phyloP scores from a whole-genome alignment of 2,888 invertebrate species.

The Argyresthia goedartella region DNA sequence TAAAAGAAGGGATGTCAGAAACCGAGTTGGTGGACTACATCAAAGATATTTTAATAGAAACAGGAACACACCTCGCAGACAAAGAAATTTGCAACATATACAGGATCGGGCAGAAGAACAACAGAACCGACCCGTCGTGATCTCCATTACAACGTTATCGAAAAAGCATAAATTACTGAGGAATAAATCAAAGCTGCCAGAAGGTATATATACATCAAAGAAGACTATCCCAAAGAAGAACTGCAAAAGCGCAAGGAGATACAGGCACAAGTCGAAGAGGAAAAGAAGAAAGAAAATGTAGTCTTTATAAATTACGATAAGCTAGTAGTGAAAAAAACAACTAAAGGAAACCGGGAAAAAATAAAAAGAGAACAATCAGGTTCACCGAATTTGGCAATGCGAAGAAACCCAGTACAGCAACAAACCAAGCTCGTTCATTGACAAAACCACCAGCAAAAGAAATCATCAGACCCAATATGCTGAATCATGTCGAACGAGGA shows the following conservation, averaged over 20 bases:
- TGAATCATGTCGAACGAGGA: too few species aligned
- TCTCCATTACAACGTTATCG: constrained; percentile 7
- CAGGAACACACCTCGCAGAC: neutral
- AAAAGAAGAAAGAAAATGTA: constrained; percentile 3
- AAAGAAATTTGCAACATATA: constrained; percentile 7
- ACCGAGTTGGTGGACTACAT: constrained; percentile 7
- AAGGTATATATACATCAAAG: constrained; percentile 7
- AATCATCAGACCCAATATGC: too few species aligned
- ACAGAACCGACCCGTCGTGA: constrained; percentile 8
- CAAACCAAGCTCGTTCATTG: too few species aligned
- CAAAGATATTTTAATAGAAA: constrained; percentile 5
- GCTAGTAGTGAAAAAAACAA: too few species aligned
- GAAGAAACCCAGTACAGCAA: too few species aligned
- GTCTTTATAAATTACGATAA: too few species aligned
- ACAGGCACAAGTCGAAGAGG: constrained; percentile 8
- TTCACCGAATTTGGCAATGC: too few species aligned
- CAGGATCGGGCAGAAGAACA: neutral
- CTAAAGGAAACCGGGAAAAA: too few species aligned
- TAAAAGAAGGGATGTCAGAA: constrained; percentile 10
- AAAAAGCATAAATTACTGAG: constrained; percentile 8
- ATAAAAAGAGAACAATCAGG: too few species aligned
- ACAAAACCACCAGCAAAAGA: too few species aligned
- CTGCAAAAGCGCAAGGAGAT: constrained; percentile 6
- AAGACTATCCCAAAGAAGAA: constrained; percentile 8
- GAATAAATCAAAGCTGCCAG: neutral